These are phyloP conservation scores for Strix aluco DNA, from an alignment of 2,113 vertebrate genomes.

Conservation along the genomic window DNA sequence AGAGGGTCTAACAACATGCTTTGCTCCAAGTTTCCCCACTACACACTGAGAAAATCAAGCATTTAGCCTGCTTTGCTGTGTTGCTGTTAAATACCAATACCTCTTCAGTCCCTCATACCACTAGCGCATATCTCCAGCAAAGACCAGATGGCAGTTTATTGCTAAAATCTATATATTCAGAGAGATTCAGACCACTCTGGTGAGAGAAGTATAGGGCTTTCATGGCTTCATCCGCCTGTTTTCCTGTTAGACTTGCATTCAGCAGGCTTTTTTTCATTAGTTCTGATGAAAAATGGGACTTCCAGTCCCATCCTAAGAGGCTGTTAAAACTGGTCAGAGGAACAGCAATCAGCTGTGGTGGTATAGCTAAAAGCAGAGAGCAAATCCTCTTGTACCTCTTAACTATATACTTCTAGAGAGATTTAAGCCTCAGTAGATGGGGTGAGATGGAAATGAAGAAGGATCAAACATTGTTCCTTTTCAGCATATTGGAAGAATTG, in stretches of 20 bases:
- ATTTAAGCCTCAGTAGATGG: not conserved
- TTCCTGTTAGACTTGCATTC: not conserved
- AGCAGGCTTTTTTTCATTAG: not conserved
- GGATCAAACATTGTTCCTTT: not conserved
- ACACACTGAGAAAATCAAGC: not conserved
- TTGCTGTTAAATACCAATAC: not conserved
- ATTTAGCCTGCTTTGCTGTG: not conserved
- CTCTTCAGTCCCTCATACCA: not conserved
- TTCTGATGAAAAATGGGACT: not conserved
- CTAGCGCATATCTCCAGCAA: fast-evolving
- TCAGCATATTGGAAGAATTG: not conserved
- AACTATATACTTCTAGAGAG: not conserved
- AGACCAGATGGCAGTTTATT: not conserved
- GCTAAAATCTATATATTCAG: not conserved
- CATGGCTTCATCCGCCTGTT: not conserved
- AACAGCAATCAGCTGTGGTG: not conserved
- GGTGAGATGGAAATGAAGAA: not conserved
- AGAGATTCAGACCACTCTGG: not conserved
- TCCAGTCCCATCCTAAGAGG: not conserved
- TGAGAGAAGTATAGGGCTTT: not conserved
- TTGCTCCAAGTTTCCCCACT: fast-evolving
- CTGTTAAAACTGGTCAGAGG: not conserved
- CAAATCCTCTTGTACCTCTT: not conserved
- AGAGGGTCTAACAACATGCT: not conserved
- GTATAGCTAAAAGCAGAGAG: not conserved